Evolutionary conservation across 2,797 vertebrate species (phyloP).

Genomic region (Ceryle rudis): DNA sequence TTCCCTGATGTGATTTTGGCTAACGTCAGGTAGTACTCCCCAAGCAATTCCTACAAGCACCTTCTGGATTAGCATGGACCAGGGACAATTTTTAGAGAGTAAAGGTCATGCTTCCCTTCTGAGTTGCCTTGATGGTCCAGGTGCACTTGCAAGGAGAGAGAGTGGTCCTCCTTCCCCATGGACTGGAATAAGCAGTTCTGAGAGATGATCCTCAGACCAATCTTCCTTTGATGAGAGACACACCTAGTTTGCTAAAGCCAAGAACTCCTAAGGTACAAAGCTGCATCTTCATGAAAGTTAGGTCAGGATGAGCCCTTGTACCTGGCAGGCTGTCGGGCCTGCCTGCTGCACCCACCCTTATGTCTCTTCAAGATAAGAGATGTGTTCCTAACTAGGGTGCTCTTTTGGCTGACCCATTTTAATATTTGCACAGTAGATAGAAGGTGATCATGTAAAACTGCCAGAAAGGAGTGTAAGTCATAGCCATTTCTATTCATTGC

Average conservation of each 20-base stretch:
- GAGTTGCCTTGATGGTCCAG: not conserved
- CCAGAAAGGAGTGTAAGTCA: not conserved
- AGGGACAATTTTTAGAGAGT: not conserved
- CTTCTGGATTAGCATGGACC: not conserved
- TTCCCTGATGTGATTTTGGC: not conserved
- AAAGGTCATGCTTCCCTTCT: not conserved
- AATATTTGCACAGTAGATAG: not conserved
- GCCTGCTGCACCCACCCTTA: not conserved
- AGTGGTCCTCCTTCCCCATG: not conserved
- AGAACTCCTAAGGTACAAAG: not conserved
- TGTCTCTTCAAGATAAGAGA: not conserved
- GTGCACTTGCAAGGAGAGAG: not conserved
- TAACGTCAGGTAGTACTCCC: not conserved
- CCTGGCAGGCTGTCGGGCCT: not conserved
- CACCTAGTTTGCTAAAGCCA: not conserved
- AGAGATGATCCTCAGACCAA: not conserved
- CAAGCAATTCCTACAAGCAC: not conserved
- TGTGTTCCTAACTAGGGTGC: not conserved
- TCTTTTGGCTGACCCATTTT: not conserved
- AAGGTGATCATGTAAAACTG: slow-evolving; percentile 9
- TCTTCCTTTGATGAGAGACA: not conserved
- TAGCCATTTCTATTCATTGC: not conserved
- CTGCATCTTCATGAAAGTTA: not conserved
- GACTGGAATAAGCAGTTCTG: not conserved
- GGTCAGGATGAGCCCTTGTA: not conserved